Conservation (phyloP, 2,888 invertebrate species). For the Brachylomia viminalis region DNA sequence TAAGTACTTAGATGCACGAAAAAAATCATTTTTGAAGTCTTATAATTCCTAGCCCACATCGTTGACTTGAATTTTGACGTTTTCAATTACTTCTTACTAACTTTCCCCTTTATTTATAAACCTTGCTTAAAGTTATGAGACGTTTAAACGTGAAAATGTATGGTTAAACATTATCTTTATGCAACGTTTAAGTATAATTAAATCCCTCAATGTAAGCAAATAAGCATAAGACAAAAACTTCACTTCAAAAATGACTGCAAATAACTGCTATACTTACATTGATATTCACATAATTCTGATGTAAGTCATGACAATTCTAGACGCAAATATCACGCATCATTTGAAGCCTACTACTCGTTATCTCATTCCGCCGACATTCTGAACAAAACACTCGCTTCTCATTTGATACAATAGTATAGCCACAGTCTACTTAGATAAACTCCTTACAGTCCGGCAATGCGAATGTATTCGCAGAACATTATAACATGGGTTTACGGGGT, state of each 20-base stretch:
- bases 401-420: slow-evolving; percentile 29
- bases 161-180: too few relatives aligned
- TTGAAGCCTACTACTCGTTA: slow-evolving; percentile 24
- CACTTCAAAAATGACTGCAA: neutral
- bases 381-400: slow-evolving; percentile 43
- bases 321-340: slow-evolving; percentile 6
- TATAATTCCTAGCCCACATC: too few relatives aligned
- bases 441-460: neutral
- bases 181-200: neutral
- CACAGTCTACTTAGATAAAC: slow-evolving; percentile 4
- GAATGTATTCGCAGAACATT: neutral
- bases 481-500: neutral
- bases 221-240: neutral
- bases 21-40: too few relatives aligned
- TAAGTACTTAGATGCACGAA: too few relatives aligned
- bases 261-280: neutral
- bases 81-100: neutral
- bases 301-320: neutral
- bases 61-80: neutral
- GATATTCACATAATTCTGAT: neutral
- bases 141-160: too few relatives aligned
- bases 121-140: too few relatives aligned
- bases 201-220: neutral
- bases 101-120: too few relatives aligned
- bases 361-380: slow-evolving; percentile 18